Evolutionary conservation across 2,113 vertebrate genomes (phyloP), one percentile per base, ranked within the genome.

Genomic region (Cheilinus undulatus): DNA sequence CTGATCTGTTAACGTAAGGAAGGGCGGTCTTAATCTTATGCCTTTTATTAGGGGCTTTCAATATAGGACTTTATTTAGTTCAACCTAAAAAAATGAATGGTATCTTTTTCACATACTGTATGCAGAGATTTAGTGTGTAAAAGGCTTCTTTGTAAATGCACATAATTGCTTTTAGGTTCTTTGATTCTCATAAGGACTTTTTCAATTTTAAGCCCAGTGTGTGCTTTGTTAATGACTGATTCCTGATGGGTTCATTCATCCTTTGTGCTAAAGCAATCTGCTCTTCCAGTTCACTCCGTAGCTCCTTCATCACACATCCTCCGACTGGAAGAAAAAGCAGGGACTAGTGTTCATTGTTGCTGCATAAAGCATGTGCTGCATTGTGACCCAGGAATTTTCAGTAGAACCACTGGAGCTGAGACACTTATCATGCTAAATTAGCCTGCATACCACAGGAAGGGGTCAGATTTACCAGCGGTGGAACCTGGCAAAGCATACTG

Each of bases 341-440:
- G 82, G 85, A 83, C 82, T 69, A 78, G 64, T 77, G 73, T 64
- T 85, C 68, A 76, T 82, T 87, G 79, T 88, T 72, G 81, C 78
- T 86, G 76, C 72, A 79, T 66, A 58, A 68, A 87, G 76, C 82
- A 80, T 85, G 86, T 90, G 58, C 65, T 69, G 59, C 59, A 82
- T 88, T 90, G 89, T 92, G 88, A 89, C 89, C 91, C 80, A 86
- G 82, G 91, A 90, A 92, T 68, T 85, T 73, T 88, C 64, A 54
- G 85, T 30, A 64, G 76, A 80, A 82, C 62, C 73, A 68, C 89
- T 73, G 36, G 54, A 86, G 67, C 80, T 67, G 54, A 89, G 67
- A 71, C 70, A 74, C 77, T 84, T 85, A 90, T 89, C 80, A 75
- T 80, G 80, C 76, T 85, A 86, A 91, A 91, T 91, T 90, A 90